Conservation (phyloP, 1,140 invertebrate genomes). For the Potamilus streckersoni region DNA sequence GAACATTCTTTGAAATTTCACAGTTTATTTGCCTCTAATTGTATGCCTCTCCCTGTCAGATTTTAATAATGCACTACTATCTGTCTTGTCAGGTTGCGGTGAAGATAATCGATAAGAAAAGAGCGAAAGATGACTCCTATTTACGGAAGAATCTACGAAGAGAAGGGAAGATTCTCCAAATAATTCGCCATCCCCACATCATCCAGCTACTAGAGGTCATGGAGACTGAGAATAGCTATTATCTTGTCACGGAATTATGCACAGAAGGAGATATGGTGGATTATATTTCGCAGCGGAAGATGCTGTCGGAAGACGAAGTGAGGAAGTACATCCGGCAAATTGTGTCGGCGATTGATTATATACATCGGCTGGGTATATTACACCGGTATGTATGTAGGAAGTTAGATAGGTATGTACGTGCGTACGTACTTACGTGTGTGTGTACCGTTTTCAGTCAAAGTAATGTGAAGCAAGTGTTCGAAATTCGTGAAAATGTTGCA, state of each 20-base stretch:
- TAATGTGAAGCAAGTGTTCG: no score
- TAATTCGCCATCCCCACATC: conserved; percentile 63
- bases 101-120: conserved; percentile 67
- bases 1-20: not conserved
- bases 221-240: conserved; percentile 68
- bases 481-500: no score
- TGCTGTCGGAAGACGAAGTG: conserved; percentile 59
- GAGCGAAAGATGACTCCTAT: conserved; percentile 62
- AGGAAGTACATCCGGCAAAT: conserved; percentile 64
- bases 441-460: not conserved
- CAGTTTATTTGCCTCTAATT: not conserved
- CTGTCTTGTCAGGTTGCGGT: conserved; percentile 59
- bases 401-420: not conserved
- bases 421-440: not conserved
- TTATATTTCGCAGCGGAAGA: conserved; percentile 59
- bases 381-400: conserved; percentile 51
- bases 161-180: conserved; percentile 63
- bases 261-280: conserved; percentile 65
- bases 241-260: conserved; percentile 65
- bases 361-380: conserved; percentile 62
- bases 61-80: not conserved
- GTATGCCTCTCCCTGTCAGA: not conserved
- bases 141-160: conserved; percentile 64
- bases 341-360: conserved; percentile 64
- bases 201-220: conserved; percentile 64